Evolutionary conservation across 2,113 vertebrate genomes (phyloP).

Genomic region (Oplegnathus fasciatus): DNA sequence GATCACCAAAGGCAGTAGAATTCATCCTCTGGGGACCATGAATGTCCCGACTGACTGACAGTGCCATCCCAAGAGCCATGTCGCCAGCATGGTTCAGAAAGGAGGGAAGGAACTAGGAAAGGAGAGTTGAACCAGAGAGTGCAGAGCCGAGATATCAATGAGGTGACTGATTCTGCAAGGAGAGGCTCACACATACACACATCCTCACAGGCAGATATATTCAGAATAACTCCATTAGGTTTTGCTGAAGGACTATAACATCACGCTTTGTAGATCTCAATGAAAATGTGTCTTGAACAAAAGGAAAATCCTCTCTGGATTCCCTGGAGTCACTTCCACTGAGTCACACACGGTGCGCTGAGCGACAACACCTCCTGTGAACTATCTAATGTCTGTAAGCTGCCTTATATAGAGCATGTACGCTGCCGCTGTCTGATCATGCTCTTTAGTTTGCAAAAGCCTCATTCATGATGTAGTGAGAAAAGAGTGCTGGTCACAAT

Average conservation of each 20-base stretch:
- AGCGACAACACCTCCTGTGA: constrained; percentile 24
- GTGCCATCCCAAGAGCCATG: background rate
- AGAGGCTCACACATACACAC: background rate
- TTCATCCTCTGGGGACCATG: background rate
- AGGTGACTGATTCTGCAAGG: background rate
- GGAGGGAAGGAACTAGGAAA: background rate
- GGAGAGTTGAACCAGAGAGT: background rate
- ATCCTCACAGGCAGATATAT: constrained; percentile 13
- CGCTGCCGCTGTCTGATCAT: background rate
- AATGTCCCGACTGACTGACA: background rate
- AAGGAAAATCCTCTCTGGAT: constrained; percentile 9
- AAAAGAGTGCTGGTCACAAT: background rate
- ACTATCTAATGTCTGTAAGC: background rate
- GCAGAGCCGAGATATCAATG: background rate
- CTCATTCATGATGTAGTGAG: constrained; percentile 46
- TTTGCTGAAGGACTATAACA: constrained; percentile 28
- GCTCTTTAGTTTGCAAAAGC: constrained; percentile 23
- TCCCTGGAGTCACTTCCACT: constrained; percentile 14
- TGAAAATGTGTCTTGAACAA: constrained; percentile 36
- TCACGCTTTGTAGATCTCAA: constrained; percentile 34
- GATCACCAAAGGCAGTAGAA: background rate
- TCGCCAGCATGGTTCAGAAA: background rate
- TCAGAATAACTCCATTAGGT: constrained; percentile 25
- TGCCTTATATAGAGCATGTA: background rate
- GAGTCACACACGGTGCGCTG: background rate